Base-by-base conservation (phyloP, 2,888 invertebrate genomes). In the Amphiduros pacificus region DNA sequence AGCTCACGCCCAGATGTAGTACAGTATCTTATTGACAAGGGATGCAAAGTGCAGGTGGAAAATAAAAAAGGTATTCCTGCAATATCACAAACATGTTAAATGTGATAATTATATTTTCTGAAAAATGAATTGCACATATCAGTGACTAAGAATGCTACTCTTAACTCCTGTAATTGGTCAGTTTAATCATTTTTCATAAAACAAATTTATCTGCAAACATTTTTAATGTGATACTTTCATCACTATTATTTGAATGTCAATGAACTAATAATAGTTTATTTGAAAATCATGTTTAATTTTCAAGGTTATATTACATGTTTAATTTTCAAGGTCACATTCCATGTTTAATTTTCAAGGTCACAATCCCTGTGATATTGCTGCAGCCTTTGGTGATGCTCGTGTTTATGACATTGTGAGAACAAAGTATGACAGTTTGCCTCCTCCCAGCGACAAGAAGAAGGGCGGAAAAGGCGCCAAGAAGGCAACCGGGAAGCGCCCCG, bases 11-110 rank as follows among this genome's bases (percentile, higher is more conserved):
- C 79, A 11, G 66, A 73, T 14, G 74, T 82, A 1, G 82, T 83
- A 1, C 72, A 79, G 60, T 78, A 64, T 58, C 72, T 83, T 6
- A 74, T 83, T 17, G 70, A 73, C n/a, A 74, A 70, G 57, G 82
- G 82, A 14, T 79, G 77, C 31, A 80, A 74, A 66, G 63, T 82
- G 29, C 77, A 77, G 63, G 74, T 75, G 11, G 81, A 82, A 67
- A 82, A 79, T 60, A 76, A 73, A 63, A 79, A 80, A 71, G 82
- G 82, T 82, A 64, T n/a, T n/a, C n/a, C n/a, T n/a, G n/a, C n/a
- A n/a, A n/a, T n/a, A n/a, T n/a, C n/a, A n/a, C n/a, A n/a, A n/a
- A n/a, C n/a, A n/a, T n/a, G n/a, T n/a, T n/a, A n/a, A n/a, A n/a
- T n/a, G n/a, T n/a, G n/a, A n/a, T n/a, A n/a, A n/a, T n/a, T n/a